Conservation (phyloP, 2,797 vertebrate genomes). For the Alosa sapidissima region DNA sequence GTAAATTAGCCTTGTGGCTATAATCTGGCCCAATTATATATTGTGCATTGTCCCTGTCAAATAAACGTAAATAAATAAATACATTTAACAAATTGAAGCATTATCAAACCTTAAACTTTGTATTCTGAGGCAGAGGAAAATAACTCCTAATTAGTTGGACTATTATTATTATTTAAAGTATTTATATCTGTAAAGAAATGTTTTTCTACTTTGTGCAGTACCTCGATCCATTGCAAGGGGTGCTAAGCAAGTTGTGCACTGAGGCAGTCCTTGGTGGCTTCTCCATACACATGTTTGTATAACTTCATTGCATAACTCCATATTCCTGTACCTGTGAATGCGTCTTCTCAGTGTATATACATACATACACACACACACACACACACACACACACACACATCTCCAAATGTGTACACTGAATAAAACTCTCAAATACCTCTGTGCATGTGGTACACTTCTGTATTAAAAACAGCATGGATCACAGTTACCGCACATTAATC, state of each 20-base stretch:
- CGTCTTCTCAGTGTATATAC: neutral
- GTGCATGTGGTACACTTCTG: neutral
- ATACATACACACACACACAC: neutral
- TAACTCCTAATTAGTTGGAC: neutral
- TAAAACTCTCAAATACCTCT: neutral
- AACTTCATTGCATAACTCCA: neutral
- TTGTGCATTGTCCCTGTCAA: too few species aligned
- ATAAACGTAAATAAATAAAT: too few species aligned
- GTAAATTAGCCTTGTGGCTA: too few species aligned
- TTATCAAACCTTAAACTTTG: neutral
- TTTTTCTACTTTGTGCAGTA: neutral
- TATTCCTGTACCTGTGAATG: neutral
- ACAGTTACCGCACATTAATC: neutral
- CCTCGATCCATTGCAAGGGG: neutral
- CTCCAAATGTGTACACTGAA: neutral
- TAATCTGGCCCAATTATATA: too few species aligned
- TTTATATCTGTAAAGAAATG: too few species aligned
- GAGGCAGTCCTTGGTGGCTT: neutral
- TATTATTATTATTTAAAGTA: too few species aligned
- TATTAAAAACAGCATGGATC: slow-evolving; percentile 1
- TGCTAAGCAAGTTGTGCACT: neutral
- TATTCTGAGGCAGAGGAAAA: neutral
- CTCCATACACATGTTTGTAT: neutral
- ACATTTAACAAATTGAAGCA: neutral
- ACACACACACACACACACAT: neutral